A percentile compares a stretch with the other conserved stretches of the same genome.
These are phyloP conservation scores for Acipenser ruthenus DNA, from an alignment of 2,797 vertebrate species.

Conservation along the genomic window DNA sequence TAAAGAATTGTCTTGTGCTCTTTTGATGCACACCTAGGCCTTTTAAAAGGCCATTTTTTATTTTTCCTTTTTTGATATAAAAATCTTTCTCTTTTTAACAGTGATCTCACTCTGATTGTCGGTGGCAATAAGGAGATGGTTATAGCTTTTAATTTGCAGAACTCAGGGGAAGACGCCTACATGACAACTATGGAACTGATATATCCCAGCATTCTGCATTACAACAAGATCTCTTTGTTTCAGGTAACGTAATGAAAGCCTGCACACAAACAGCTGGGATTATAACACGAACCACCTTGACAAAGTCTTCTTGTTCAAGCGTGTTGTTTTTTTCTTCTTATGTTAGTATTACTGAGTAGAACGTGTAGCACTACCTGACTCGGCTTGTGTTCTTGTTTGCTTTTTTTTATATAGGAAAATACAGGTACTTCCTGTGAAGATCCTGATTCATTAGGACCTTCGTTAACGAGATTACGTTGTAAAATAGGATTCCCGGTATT, in stretches of 20 bases:
- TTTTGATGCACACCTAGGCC: too few relatives aligned
- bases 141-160: conserved; percentile 37
- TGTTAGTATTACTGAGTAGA: background rate
- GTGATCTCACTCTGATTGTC: conserved; percentile 28
- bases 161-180: conserved; percentile 44
- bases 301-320: background rate
- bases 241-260: background rate
- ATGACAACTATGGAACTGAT: conserved; percentile 46
- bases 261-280: background rate
- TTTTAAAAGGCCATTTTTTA: too few relatives aligned
- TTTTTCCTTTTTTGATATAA: too few relatives aligned
- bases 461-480: conserved; percentile 27
- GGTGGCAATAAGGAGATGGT: conserved; percentile 41
- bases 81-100: too few relatives aligned
- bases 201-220: conserved; percentile 44
- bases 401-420: conserved; percentile 15
- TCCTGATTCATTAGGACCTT: conserved; percentile 9
- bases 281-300: background rate
- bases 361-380: background rate
- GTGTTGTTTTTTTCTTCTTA: background rate
- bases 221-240: conserved; percentile 37
- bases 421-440: conserved; percentile 23
- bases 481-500: conserved; percentile 32
- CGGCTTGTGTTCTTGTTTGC: too few relatives aligned
- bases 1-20: too few relatives aligned